These are phyloP conservation scores for Platycnemis pennipes DNA, from an alignment of 2,888 invertebrate species.

Conservation along the genomic window DNA sequence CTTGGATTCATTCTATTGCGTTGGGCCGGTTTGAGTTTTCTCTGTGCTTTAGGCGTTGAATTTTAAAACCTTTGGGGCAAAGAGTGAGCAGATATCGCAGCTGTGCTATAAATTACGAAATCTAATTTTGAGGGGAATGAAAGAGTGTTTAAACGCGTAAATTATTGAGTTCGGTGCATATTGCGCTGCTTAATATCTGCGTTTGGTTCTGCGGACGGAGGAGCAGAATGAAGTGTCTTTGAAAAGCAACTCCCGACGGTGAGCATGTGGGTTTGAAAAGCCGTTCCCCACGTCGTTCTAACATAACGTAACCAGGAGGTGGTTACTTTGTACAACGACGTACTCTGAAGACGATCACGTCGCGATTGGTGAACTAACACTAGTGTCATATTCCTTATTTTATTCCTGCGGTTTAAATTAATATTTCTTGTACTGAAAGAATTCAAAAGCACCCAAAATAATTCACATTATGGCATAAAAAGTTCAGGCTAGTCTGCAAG, in stretches of 20 bases:
- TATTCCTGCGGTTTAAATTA: too few relatives aligned
- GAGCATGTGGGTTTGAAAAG: too few relatives aligned
- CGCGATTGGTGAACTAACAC: too few relatives aligned
- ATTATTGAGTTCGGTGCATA: not conserved
- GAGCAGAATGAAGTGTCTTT: not conserved
- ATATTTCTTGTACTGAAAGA: too few relatives aligned
- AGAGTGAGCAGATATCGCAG: not conserved
- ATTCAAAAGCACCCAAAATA: too few relatives aligned
- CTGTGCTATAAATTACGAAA: not conserved
- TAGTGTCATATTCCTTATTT: too few relatives aligned
- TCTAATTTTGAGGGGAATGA: not conserved
- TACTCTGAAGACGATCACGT: too few relatives aligned
- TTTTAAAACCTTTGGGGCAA: not conserved
- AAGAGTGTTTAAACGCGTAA: not conserved
- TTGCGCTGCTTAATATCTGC: slow-evolving; percentile 1
- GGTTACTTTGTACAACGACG: too few relatives aligned
- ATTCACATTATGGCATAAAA: too few relatives aligned
- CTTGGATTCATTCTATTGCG: not conserved
- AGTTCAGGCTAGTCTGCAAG: too few relatives aligned
- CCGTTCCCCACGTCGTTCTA: too few relatives aligned
- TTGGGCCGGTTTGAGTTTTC: not conserved
- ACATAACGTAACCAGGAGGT: too few relatives aligned
- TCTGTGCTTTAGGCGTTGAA: not conserved
- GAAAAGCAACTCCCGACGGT: not conserved
- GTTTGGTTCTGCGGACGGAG: not conserved